phyloP scores from a whole-genome alignment of 2,797 vertebrate species.

The Thalassophryne amazonica region DNA sequence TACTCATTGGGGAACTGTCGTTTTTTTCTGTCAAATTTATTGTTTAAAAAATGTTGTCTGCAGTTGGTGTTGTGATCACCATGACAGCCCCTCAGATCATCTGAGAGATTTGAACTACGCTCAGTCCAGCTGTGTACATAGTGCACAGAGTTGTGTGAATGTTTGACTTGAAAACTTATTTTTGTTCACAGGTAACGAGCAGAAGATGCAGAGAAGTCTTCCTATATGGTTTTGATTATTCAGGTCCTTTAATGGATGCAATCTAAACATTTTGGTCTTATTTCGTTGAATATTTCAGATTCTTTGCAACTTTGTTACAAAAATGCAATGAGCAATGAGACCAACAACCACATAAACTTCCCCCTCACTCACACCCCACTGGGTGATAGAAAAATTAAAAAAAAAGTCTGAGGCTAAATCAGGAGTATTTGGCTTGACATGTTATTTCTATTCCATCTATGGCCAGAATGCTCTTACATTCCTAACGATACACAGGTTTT shows the following conservation, averaged over 20 bases:
- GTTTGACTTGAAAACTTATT: not conserved
- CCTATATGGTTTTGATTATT: too few species aligned
- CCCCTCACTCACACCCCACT: too few species aligned
- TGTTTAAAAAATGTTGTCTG: too few species aligned
- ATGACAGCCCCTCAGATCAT: slow-evolving; percentile 14
- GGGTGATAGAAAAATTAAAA: too few species aligned
- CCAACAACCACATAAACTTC: too few species aligned
- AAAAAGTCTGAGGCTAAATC: too few species aligned
- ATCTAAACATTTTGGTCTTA: not conserved
- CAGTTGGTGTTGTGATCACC: slow-evolving; percentile 18
- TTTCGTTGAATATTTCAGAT: too few species aligned
- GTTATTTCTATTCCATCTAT: slow-evolving; percentile 1
- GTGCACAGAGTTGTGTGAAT: slow-evolving; percentile 2
- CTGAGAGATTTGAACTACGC: slow-evolving; percentile 25
- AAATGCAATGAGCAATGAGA: too few species aligned
- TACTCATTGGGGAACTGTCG: too few species aligned
- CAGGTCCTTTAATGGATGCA: not conserved
- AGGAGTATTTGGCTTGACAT: slow-evolving; percentile 12
- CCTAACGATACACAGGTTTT: too few species aligned
- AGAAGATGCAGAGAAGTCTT: not conserved
- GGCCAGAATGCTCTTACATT: not conserved
- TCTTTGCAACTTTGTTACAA: too few species aligned
- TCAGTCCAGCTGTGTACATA: slow-evolving; percentile 16
- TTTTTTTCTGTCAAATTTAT: too few species aligned
- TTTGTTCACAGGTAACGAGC: not conserved